Conservation (phyloP, 2,113 vertebrate genomes). For the Mus spicilegus region DNA sequence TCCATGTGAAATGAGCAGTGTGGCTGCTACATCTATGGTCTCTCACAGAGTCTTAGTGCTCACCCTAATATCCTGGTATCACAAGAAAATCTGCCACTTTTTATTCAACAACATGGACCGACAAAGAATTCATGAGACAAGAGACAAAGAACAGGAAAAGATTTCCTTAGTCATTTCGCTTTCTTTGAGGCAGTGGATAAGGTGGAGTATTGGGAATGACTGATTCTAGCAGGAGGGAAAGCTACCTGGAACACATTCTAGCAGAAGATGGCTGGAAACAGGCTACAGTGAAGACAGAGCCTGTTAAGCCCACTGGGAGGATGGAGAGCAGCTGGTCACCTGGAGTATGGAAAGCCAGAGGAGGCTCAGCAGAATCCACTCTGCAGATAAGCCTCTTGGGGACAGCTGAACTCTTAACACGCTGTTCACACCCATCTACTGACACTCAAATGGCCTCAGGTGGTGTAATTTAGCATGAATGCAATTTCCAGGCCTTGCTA, state of each 20-base stretch:
- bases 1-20: background rate
- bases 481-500: constrained; percentile 50
- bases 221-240: background rate
- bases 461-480: constrained; percentile 64
- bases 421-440: background rate
- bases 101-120: background rate
- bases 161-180: background rate
- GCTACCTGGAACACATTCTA: background rate
- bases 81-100: background rate
- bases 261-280: background rate
- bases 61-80: background rate
- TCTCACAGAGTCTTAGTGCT: background rate
- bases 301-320: constrained; percentile 48
- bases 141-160: background rate
- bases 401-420: constrained; percentile 64
- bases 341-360: constrained; percentile 41
- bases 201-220: background rate
- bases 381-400: constrained; percentile 64
- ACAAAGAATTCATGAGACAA: background rate
- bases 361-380: constrained; percentile 63
- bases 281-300: constrained; percentile 53
- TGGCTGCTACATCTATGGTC: no score
- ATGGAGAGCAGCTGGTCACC: constrained; percentile 57
- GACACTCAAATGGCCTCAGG: constrained; percentile 56
- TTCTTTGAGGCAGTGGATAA: background rate